Evolutionary conservation across 2,888 invertebrate species (phyloP), one percentile per base, ranked within the genome.

Genomic region (Abrostola tripartita): DNA sequence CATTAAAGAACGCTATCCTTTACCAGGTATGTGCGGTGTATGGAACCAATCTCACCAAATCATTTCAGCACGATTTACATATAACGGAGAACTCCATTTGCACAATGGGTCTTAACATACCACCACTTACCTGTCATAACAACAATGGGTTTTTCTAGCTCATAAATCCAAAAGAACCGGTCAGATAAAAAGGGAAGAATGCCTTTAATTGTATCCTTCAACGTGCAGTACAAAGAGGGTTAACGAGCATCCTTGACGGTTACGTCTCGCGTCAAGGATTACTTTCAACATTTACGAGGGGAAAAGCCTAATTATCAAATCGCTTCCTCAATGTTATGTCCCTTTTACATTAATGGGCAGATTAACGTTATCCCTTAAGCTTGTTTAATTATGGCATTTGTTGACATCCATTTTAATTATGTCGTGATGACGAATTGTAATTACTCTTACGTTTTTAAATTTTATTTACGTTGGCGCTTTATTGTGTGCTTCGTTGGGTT

Each of bases 291-390:
- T 67, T 71, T 59, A 71, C 66, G 54, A 60, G 40, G n/a, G n/a
- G 14, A 40, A 44, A 36, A 65, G 10, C 10, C 55, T 72, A 60
- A 64, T 73, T 51, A 64, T 58, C 57, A 58, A 64, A 68, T 61
- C 52, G 52, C 69, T 68, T 59, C 44, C 61, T 69, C 35, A 69
- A 50, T 55, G 68, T 56, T 44, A 68, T 64, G 54, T 61, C 14
- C 55, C 55, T 50, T 65, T 68, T 38, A 24, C 47, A 9, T 40
- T 73, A 72, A 65, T 61, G n/a, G 49, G 14, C 41, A 52, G 49
- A 59, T 61, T 68, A 59, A 61, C 8, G 9, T 52, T 36, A 52
- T 64, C 51, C 54, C 8, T 37, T 10, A 55, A 64, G 49, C 56
- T 52, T 56, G n/a, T 44, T 11, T 53, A n/a, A 50, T 49, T 38